Conservation (phyloP, 2,888 invertebrate species). For the Papilio gigon region DNA sequence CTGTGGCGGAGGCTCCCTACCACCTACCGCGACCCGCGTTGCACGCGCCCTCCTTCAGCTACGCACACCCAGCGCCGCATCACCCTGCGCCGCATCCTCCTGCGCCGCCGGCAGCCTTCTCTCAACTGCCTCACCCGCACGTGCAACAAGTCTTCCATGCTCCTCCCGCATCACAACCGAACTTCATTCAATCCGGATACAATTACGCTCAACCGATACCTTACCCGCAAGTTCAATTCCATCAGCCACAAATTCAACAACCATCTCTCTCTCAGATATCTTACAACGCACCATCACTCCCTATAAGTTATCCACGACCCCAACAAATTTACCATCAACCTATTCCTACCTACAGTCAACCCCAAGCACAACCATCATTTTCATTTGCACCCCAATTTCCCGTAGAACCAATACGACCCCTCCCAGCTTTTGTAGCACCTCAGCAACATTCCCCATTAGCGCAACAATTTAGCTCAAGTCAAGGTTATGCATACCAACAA, state of each 20-base stretch:
- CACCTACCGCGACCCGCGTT: constrained; percentile 66
- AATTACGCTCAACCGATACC: constrained; percentile 39
- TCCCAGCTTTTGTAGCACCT: constrained; percentile 38
- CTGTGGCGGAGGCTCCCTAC: constrained; percentile 73
- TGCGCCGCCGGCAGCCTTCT: constrained; percentile 37
- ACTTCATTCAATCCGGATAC: constrained; percentile 37
- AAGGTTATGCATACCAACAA: constrained; percentile 51
- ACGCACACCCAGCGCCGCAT: constrained; percentile 55
- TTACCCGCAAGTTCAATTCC: constrained; percentile 41
- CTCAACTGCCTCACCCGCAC: constrained; percentile 41
- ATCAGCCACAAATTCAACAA: constrained; percentile 17
- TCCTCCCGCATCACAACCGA: constrained; percentile 38
- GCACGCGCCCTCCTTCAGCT: constrained; percentile 60
- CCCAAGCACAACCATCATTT: constrained; percentile 43
- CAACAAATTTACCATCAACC: constrained; percentile 43
- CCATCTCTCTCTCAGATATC: constrained; percentile 47
- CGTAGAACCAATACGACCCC: constrained; percentile 38
- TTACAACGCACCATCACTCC: constrained; percentile 45
- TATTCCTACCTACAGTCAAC: constrained; percentile 36
- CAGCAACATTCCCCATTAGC: constrained; percentile 41
- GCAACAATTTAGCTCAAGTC: constrained; percentile 35
- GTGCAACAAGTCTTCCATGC: constrained; percentile 39
- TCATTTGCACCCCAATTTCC: constrained; percentile 42
- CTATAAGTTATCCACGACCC: constrained; percentile 44
- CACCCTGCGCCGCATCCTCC: constrained; percentile 49